Percentiles rank a stretch among this genome's conserved stretches.
Conservation (phyloP, 2,113 vertebrate genomes). For the Cavia aperea region DNA sequence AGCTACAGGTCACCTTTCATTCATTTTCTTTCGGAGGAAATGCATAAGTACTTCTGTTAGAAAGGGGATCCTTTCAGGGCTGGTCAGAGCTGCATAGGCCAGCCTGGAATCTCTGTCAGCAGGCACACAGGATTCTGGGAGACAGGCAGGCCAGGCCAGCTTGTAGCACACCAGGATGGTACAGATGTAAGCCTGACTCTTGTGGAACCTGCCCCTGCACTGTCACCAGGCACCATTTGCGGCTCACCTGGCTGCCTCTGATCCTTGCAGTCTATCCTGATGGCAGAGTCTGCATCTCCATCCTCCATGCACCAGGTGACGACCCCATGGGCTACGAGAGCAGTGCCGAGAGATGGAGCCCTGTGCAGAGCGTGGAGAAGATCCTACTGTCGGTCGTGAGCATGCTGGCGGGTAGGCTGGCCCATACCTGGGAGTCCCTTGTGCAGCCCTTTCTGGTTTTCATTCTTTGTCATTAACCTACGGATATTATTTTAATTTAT, state of each 20-base stretch:
- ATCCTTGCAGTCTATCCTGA: constrained; percentile 89
- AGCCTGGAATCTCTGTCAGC: not conserved
- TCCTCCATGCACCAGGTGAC: constrained; percentile 94
- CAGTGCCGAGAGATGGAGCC: constrained; percentile 96
- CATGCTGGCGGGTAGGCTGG: constrained; percentile 91
- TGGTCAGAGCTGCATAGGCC: not conserved
- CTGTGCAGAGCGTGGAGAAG: constrained; percentile 97
- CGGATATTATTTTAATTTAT: not conserved
- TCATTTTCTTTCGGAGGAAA: not conserved
- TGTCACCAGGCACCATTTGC: accelerated
- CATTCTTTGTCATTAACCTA: not conserved
- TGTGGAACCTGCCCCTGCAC: not conserved
- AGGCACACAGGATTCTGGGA: not conserved
- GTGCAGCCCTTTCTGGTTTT: not conserved
- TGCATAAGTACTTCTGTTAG: not conserved
- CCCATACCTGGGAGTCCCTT: not conserved
- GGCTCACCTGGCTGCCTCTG: not conserved
- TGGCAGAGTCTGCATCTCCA: constrained; percentile 96
- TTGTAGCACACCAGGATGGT: not conserved
- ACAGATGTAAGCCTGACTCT: accelerated
- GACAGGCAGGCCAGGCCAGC: not conserved
- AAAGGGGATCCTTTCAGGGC: not conserved
- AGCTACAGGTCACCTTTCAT: not conserved
- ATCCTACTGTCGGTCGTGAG: constrained; percentile 96
- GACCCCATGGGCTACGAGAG: constrained; percentile 99